Conservation (phyloP, 2,113 vertebrate genomes). For the Callopanchax toddi region DNA sequence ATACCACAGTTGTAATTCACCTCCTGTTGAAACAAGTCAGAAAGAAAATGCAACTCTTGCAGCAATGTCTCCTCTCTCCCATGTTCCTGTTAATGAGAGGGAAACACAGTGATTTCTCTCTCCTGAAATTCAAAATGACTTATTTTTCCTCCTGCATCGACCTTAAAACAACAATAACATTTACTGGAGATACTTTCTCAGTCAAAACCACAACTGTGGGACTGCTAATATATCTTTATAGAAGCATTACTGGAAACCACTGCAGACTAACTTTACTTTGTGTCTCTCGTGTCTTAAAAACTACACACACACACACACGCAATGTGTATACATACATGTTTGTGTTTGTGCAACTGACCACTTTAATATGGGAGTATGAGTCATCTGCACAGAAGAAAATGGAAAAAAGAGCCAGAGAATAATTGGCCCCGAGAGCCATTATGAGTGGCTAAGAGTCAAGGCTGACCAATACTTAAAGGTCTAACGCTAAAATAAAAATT, state of each 20-base stretch:
- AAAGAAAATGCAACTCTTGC: conserved; percentile 43
- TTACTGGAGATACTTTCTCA: conserved; percentile 54
- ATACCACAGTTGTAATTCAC: conserved; percentile 49
- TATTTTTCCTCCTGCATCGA: conserved; percentile 60
- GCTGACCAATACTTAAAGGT: conserved; percentile 58
- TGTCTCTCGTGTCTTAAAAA: conserved; percentile 38
- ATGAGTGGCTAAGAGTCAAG: conserved; percentile 49
- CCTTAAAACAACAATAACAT: conserved; percentile 59
- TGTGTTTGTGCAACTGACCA: conserved; percentile 14
- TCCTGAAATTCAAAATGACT: conserved; percentile 63
- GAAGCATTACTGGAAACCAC: conserved; percentile 55
- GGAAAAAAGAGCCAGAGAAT: conserved; percentile 58
- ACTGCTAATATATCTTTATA: conserved; percentile 58
- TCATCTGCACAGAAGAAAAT: conserved; percentile 45
- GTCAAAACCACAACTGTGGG: conserved; percentile 46
- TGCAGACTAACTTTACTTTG: conserved; percentile 33
- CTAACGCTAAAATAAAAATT: conserved; percentile 28
- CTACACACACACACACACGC: background rate
- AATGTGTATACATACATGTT: conserved; percentile 2
- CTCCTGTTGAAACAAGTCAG: conserved; percentile 57
- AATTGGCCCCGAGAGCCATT: conserved; percentile 70
- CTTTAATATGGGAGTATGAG: conserved; percentile 21
- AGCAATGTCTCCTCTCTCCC: conserved; percentile 33
- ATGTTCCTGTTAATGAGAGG: conserved; percentile 62
- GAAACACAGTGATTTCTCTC: conserved; percentile 65